Base-by-base conservation (phyloP, 2,888 invertebrate species). In the Caenorhabditis afra region DNA sequence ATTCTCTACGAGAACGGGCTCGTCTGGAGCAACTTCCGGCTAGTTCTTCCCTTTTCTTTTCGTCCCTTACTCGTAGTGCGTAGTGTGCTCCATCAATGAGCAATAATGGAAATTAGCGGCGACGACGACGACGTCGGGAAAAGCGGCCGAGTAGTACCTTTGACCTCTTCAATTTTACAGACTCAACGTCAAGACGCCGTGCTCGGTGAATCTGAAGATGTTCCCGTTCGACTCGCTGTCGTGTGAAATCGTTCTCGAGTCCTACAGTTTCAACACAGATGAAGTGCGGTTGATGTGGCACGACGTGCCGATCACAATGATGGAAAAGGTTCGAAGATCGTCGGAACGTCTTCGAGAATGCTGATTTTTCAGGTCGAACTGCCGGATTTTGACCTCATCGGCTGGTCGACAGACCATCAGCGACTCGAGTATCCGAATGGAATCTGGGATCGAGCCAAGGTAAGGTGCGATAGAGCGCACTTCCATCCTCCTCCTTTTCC, bases 11-110 rank as follows among this genome's bases (percentile, higher is more conserved):
- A 89, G 64, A 88, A 90, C 68, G 90, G 90, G 22, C 76, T 89
- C n/a, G 87, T 90, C 12, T 90, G 90, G 90, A 87, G 87, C 61
- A 90, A 90, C 81, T 90, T 90, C 74, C 68, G 86, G 86, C 85
- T 12, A n/a, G n/a, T 70, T 64, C 37, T 50, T 53, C 14, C 8
- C 14, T 22, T 14, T 29, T 52, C n/a, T 29, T 3, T 29, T 23
- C 23, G 52, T 23, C 22, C 14, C 23, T 29, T 37, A 5, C 37
- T 5, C 37, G 7, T 37, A 37, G n/a, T n/a, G n/a, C n/a, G 5
- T 37, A 37, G 37, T 37, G 37, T 11, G 7, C 37, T 41, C 14
- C 41, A 11, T 41, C 14, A 41, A 14, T 58, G 20, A 16, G 35
- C 39, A 55, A 35, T 55, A 11, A 35, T 20, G 52, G 7, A 52